Evolutionary conservation across 2,113 vertebrate species (phyloP).

Genomic region (Ramphastos sulfuratus): DNA sequence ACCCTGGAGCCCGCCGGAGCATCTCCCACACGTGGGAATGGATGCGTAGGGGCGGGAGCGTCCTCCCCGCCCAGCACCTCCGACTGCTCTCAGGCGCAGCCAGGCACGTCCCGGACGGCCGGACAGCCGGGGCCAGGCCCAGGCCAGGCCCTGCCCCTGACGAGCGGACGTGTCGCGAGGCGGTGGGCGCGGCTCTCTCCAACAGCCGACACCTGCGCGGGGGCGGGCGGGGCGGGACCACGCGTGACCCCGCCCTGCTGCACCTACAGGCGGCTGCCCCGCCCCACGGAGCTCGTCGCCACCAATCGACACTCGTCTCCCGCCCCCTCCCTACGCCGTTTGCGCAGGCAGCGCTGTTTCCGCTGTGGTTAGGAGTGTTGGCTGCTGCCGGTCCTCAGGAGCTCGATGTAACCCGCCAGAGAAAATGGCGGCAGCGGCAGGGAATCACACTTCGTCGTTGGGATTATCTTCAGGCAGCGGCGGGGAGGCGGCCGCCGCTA

Average conservation of each 20-base stretch:
- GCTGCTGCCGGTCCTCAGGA: conserved; percentile 22
- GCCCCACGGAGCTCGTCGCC: not conserved
- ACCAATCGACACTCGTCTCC: not conserved
- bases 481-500: conserved; percentile 4
- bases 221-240: not conserved
- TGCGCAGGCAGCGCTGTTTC: conserved; percentile 37
- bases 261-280: not conserved
- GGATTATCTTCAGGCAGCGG: conserved; percentile 69
- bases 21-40: not conserved
- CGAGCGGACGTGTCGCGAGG: not conserved
- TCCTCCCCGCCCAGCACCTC: not conserved
- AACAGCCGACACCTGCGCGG: not conserved
- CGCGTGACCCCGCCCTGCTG: not conserved
- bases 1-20: not conserved
- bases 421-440: conserved; percentile 90
- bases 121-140: too few relatives aligned
- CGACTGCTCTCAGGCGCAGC: not conserved
- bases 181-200: not conserved
- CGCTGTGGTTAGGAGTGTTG: not conserved
- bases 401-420: conserved; percentile 81
- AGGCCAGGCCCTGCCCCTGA: not conserved
- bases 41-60: not conserved
- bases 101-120: too few relatives aligned
- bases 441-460: conserved; percentile 79
- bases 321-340: conserved; percentile 17